Evolutionary conservation across 1,140 invertebrate genomes (phyloP).

Genomic region (Bilobella aurantiaca): DNA sequence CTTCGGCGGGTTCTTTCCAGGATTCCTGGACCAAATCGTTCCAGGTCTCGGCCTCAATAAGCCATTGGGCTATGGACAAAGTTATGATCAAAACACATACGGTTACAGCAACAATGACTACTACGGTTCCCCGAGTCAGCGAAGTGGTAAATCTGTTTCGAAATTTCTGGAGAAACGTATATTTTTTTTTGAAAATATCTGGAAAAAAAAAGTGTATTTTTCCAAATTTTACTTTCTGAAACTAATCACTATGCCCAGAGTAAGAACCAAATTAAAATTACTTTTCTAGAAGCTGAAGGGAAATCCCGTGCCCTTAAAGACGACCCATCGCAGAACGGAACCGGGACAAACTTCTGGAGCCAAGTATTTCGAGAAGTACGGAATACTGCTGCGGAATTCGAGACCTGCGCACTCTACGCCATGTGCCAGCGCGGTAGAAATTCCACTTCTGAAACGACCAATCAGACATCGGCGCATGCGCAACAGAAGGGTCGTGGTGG

Average conservation of each 20-base stretch:
- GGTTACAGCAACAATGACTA: background rate
- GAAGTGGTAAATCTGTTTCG: background rate
- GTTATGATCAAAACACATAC: slow-evolving; percentile 1
- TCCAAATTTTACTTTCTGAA: background rate
- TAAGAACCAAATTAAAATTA: no score
- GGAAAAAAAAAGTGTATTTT: background rate
- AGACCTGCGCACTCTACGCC: slow-evolving; percentile 8
- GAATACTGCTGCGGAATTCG: slow-evolving; percentile 5
- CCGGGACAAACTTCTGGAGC: background rate
- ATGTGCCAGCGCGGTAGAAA: no score
- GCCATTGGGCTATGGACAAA: slow-evolving; percentile 18
- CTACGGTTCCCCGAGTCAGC: background rate
- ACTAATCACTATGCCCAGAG: no score
- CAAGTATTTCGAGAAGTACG: slow-evolving; percentile 1
- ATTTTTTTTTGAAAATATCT: background rate
- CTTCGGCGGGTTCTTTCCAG: slow-evolving; percentile 16
- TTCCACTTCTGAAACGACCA: no score
- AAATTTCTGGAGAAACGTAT: slow-evolving; percentile 2
- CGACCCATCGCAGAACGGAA: background rate
- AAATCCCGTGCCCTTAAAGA: background rate
- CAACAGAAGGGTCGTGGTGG: no score
- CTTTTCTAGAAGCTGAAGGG: background rate
- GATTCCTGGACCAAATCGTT: slow-evolving; percentile 15
- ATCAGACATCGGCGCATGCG: no score
- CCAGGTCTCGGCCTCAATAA: slow-evolving; percentile 18